These are phyloP conservation scores for Lepisosteus oculatus DNA, from an alignment of 2,113 vertebrate genomes.

Conservation along the genomic window DNA sequence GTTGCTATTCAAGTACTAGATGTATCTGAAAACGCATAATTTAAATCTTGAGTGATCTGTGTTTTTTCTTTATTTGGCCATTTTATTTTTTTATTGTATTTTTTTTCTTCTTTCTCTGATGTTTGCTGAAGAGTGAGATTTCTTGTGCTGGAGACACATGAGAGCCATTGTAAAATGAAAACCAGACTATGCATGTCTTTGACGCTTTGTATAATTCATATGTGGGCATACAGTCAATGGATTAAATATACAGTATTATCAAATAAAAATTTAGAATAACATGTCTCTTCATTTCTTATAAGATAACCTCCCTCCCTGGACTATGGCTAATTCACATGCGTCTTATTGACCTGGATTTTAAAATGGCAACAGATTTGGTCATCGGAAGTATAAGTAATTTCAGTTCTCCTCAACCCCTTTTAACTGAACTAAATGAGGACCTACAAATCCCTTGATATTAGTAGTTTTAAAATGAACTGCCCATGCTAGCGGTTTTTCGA, in stretches of 20 bases:
- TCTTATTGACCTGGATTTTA: too few relatives aligned
- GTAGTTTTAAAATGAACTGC: too few relatives aligned
- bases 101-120: constrained; percentile 51
- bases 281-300: background rate
- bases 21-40: constrained; percentile 63
- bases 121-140: constrained; percentile 51
- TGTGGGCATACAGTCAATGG: constrained; percentile 64
- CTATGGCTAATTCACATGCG: too few relatives aligned
- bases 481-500: too few relatives aligned
- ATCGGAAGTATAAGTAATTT: too few relatives aligned
- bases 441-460: too few relatives aligned
- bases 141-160: constrained; percentile 70
- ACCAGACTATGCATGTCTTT: constrained; percentile 73
- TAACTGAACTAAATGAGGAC: too few relatives aligned
- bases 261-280: constrained; percentile 58
- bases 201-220: constrained; percentile 77
- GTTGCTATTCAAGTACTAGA: constrained; percentile 64
- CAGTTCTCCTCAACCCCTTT: too few relatives aligned
- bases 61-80: constrained; percentile 38
- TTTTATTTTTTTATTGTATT: constrained; percentile 43
- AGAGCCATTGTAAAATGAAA: constrained; percentile 57
- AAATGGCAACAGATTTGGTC: too few relatives aligned
- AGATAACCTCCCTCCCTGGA: too few relatives aligned
- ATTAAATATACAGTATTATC: constrained; percentile 89
- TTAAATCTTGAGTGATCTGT: constrained; percentile 65